Conservation (phyloP, 2,797 vertebrate species). For the Rhynchotus rufescens region DNA sequence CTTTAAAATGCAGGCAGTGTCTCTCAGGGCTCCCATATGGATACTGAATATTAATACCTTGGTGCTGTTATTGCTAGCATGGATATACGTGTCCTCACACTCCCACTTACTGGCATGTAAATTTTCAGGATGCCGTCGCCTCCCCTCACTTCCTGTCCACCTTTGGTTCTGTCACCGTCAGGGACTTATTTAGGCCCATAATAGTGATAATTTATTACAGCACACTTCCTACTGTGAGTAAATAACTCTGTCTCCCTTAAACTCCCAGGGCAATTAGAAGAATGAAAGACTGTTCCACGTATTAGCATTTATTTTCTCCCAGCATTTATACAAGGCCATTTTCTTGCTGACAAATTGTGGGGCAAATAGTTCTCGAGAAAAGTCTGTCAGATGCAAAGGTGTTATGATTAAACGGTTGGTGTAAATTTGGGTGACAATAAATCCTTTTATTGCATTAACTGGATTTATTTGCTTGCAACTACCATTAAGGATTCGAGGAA, state of each 20-base stretch:
- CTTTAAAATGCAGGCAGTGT: slow-evolving; percentile 5
- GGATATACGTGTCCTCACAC: neutral
- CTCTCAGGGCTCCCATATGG: neutral
- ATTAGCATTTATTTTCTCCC: slow-evolving; percentile 83
- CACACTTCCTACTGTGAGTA: slow-evolving; percentile 82
- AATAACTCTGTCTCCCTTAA: slow-evolving; percentile 85
- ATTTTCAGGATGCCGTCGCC: neutral
- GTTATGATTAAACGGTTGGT: slow-evolving; percentile 79
- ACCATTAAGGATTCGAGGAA: slow-evolving; percentile 74
- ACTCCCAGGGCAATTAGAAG: slow-evolving; percentile 85
- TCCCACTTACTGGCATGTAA: neutral
- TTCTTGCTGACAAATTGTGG: slow-evolving; percentile 80
- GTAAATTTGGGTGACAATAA: slow-evolving; percentile 81
- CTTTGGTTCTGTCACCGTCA: slow-evolving; percentile 66
- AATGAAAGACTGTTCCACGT: slow-evolving; percentile 79
- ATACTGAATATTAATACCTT: neutral
- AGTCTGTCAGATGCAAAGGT: slow-evolving; percentile 81
- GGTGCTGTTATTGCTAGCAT: neutral
- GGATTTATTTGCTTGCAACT: slow-evolving; percentile 77
- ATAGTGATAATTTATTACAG: slow-evolving; percentile 84
- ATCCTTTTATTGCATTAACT: slow-evolving; percentile 80
- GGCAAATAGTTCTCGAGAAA: slow-evolving; percentile 81
- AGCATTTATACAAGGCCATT: slow-evolving; percentile 82
- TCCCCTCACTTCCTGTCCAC: neutral
- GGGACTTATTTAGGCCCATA: slow-evolving; percentile 71